Conservation (phyloP, 92 coral and sea anemone genomes). For the Phenganax subtilis region DNA sequence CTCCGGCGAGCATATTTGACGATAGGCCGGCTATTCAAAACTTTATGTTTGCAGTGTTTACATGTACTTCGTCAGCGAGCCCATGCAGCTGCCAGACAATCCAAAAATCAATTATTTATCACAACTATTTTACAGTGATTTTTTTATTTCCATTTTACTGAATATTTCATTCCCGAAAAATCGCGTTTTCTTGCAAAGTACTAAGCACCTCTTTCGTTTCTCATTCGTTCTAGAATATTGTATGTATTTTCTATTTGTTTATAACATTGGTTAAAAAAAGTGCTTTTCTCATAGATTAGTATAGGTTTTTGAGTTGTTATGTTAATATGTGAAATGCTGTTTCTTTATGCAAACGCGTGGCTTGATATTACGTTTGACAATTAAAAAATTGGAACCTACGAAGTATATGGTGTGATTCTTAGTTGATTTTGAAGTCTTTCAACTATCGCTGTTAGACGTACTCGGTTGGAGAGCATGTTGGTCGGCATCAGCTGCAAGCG, state of each 20-base stretch:
- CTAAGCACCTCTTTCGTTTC: not conserved
- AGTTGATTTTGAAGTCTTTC: not conserved
- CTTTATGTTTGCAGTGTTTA: constrained; percentile 9
- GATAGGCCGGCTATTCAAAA: not conserved
- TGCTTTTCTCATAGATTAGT: not conserved
- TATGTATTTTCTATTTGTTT: not conserved
- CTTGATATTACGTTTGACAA: constrained; percentile 3
- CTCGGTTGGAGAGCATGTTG: constrained; percentile 7
- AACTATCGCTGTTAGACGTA: not conserved
- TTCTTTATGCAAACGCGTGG: not conserved
- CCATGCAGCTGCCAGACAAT: constrained; percentile 16
- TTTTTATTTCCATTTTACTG: constrained; percentile 10
- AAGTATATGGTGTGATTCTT: not conserved
- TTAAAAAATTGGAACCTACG: not conserved
- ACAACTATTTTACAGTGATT: constrained; percentile 11
- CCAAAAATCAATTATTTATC: constrained; percentile 21
- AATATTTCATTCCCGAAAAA: not conserved
- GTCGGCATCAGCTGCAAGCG: constrained; percentile 18
- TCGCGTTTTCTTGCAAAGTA: not conserved
- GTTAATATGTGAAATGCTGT: not conserved
- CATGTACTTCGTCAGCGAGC: constrained; percentile 13
- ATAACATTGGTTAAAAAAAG: not conserved
- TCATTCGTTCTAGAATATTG: not conserved
- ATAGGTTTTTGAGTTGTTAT: not conserved
- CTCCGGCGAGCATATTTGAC: not conserved